Evolutionary conservation across 2,888 invertebrate species (phyloP), one percentile per base, ranked within the genome.

Genomic region (Heliconius erato): DNA sequence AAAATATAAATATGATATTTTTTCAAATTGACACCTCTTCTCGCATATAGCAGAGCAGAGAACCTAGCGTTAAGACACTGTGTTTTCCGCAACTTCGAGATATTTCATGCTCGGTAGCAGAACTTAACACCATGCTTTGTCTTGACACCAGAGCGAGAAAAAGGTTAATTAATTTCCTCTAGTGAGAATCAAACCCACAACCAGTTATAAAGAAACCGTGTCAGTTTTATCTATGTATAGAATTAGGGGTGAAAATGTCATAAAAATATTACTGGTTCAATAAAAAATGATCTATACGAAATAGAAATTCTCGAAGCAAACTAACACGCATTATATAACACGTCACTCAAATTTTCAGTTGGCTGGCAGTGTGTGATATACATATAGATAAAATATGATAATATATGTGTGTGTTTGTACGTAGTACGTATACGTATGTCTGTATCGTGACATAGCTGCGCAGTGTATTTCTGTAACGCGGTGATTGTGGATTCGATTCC

Each of bases 221-320:
- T 63, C 11, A 63, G 1, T n/a, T 63, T 2, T 19, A 28, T 40
- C 4, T 40, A 69, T 35, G 19, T 69, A 40, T 3, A 69, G 23
- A 26, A 44, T 67, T 65, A 40, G 19, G 23, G 19, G 11, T 35
- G 63, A n/a, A n/a, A 65, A 23, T 19, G 19, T 26, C 40, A 65
- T 11, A 78, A 54, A 78, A 23, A 59, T 59, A 67, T 67, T 9
- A 40, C 67, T 44, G 63, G 28, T 49, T 67, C 77, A 78, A 67
- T 78, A 78, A 67, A 78, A 44, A 44, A 78, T 44, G 40, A 44
- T 78, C 26, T 78, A 23, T 44, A 40, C 28, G 67, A 49, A 67
- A 78, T 67, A 67, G 77, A 67, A 77, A 40, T 67, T 67, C 19
- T n/a, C 67, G 77, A 40, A 78, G 77, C 77, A 78, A 78, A 78